Conservation (phyloP, 2,888 invertebrate species). For the Junonia oenone region DNA sequence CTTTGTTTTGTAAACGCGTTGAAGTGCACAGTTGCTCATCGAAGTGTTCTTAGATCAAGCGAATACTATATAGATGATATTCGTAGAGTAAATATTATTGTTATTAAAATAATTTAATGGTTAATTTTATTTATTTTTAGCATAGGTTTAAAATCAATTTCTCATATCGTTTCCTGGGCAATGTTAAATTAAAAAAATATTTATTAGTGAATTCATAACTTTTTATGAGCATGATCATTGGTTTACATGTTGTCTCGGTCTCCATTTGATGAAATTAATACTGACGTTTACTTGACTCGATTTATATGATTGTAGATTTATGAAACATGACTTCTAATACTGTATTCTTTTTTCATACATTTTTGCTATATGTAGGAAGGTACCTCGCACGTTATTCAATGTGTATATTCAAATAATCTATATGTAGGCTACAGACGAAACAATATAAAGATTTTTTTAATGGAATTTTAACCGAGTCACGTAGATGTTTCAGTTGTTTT, state of each 20-base stretch:
- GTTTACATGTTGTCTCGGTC: neutral
- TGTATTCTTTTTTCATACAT: neutral
- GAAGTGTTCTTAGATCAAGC: conserved; percentile 7
- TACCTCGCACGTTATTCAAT: conserved; percentile 8
- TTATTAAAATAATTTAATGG: conserved; percentile 18
- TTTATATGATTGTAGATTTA: neutral
- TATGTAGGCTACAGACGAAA: neutral
- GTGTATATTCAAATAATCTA: neutral
- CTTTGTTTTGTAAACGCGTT: conserved; percentile 20
- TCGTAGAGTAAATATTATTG: conserved; percentile 10
- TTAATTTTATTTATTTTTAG: conserved; percentile 27
- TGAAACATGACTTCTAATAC: neutral
- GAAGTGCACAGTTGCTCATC: conserved; percentile 10
- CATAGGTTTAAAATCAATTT: conserved; percentile 10
- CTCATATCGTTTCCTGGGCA: neutral
- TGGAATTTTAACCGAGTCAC: neutral
- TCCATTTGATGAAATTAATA: neutral
- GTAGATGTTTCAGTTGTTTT: neutral
- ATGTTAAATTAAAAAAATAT: neutral
- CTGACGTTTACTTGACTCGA: neutral
- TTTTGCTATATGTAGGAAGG: conserved; percentile 1
- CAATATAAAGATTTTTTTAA: neutral
- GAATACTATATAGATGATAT: conserved; percentile 1
- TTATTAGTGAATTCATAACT: neutral
- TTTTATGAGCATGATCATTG: neutral